phyloP scores from a whole-genome alignment of 2,113 vertebrate genomes.

The Nyctereutes procyonoides region DNA sequence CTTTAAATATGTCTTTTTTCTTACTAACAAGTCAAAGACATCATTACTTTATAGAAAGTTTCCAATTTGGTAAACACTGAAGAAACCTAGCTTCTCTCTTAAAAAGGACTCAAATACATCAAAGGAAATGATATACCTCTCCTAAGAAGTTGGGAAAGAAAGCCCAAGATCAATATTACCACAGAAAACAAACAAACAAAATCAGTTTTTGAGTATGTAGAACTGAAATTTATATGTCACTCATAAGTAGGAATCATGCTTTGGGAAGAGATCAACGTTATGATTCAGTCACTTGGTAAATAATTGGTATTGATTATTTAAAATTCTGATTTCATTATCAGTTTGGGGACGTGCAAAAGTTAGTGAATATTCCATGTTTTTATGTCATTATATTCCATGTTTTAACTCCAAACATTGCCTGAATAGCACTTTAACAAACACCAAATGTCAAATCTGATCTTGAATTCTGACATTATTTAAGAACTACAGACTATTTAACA shows the following conservation, averaged over 20 bases:
- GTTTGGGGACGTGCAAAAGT: not conserved
- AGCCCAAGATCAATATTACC: not conserved
- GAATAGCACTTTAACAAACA: slow-evolving; percentile 1
- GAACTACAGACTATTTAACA: not conserved
- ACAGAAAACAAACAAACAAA: slow-evolving; percentile 31
- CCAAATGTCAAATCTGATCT: not conserved
- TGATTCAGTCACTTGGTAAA: not conserved
- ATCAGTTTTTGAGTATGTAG: not conserved
- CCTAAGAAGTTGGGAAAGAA: not conserved
- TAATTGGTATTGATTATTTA: not conserved
- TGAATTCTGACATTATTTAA: not conserved
- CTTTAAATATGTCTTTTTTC: not conserved
- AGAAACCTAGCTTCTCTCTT: not conserved
- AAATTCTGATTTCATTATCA: not conserved
- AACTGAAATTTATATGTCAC: not conserved
- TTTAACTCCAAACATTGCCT: not conserved
- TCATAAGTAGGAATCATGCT: not conserved
- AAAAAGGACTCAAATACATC: not conserved
- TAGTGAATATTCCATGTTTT: not conserved
- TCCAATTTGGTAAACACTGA: not conserved
- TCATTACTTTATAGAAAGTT: not conserved
- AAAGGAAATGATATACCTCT: not conserved
- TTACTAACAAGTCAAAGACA: not conserved
- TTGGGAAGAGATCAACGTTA: slow-evolving; percentile 1
- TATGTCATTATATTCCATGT: not conserved